Base-by-base conservation (phyloP, 2,113 vertebrate species). In the Dendropsophus ebraccatus region DNA sequence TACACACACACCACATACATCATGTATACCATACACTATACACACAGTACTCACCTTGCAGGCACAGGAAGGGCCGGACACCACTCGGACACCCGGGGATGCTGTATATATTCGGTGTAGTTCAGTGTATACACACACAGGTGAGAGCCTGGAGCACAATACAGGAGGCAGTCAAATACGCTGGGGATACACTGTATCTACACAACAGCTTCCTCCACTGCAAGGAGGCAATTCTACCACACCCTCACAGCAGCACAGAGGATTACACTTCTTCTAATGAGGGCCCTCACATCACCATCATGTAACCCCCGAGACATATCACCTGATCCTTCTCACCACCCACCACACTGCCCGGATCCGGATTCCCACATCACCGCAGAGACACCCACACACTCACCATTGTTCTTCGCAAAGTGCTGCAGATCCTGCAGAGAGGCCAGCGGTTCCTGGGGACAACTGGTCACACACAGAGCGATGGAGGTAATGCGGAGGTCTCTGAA, bases 51-150 rank as follows among this genome's bases (percentile, higher is more conserved):
- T 90, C 91, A 96, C 95, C 94, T 96, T 65, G 94, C 89, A 82
- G 94, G 93, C 86, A 96, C 92, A 0, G 95, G 95, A 3, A 96
- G 90, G 0, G 69, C 30, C 13, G 95, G 95, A 85, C 95, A 96
- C 81, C 95, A 50, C 1, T 89, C 89, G 78, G 87, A 79, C 86
- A 89, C 92, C n/a, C 89, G 84, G 70, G 90, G 88, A 88, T 88
- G 88, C 52, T 87, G 67, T 0, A 91, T 93, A 25, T 95, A 95
- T 87, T 91, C 92, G 77, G 89, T 91, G 88, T 91, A 12, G 25
- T 90, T 93, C 89, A 94, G 70, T 65, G 70, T 93, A 79, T 96
- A 96, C 86, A 93, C 0, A 1, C 95, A 96, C 78, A 96, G 93
- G 82, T 90, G 91, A 86, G 95, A 95, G 70, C 92, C 95, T 95